Evolutionary conservation across 2,888 invertebrate species (phyloP), one percentile per base, ranked within the genome.

Genomic region (Chrysopilus asiliformis): DNA sequence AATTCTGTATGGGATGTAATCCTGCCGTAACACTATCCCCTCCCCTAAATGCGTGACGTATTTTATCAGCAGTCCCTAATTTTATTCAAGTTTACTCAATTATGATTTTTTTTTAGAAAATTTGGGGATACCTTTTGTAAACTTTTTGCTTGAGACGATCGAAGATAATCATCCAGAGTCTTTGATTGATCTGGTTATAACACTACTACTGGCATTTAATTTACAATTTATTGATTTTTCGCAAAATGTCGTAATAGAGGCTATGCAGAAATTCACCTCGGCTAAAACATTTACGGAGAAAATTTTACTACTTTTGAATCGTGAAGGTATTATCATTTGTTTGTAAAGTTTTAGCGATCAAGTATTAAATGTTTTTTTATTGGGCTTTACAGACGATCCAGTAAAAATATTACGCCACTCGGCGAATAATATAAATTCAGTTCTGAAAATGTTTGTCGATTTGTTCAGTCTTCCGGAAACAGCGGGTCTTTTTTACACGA

Each of bases 281-380:
- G 86, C 89, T 1, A 91, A 91, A 64, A 77, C 74, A 1, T 86
- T 94, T 53, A 90, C 90, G 4, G 91, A 93, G 58, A 93, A 91
- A 63, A 72, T 89, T 33, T 67, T 94, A 32, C 64, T 90, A 36
- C 67, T 93, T 34, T 69, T 93, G 8, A 93, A 94, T 58, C 72
- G 93, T 51, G 93, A 90, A 78, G 90, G 86, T 85, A 60, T 58
- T 47, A 8, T 15, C 15, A 22, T 30, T 32, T 39, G 29, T 16
- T 33, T 26, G 8, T 34, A 22, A 28, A 29, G 17, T 17, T 29
- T 34, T 24, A 14, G 36, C 19, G 15, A 9, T 29, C 3, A 34
- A 30, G 18, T 7, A 16, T 28, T 32, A 3, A 5, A 24, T 19
- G n/a, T 16, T 25, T 24, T 26, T 19, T 26, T 40, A 27, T 6